Conservation (phyloP, 2,113 vertebrate genomes). For the Ursus arctos region DNA sequence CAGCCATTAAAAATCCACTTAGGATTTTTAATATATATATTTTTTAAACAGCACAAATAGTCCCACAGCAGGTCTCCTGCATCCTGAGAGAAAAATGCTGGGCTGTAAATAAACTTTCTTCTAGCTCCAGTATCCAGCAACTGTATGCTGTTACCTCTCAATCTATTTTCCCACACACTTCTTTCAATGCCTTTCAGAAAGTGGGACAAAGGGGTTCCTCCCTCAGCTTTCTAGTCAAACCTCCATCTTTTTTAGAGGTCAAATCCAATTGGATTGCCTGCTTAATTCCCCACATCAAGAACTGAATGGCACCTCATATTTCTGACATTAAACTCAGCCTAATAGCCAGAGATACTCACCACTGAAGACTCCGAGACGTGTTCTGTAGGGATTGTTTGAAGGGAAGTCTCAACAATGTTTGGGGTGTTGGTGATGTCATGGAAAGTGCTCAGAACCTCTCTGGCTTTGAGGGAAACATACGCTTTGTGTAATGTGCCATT, state of each 20-base stretch:
- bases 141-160: too few relatives aligned
- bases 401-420: background rate
- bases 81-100: background rate
- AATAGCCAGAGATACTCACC: background rate
- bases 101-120: background rate
- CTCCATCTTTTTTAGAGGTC: background rate
- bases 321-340: conserved; percentile 25
- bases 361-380: background rate
- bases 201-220: background rate
- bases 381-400: background rate
- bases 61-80: background rate
- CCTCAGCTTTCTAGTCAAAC: background rate
- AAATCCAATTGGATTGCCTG: background rate
- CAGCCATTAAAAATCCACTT: background rate
- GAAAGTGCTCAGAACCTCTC: background rate
- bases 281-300: background rate
- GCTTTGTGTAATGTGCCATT: background rate
- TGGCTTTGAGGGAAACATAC: background rate
- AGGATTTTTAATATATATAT: background rate
- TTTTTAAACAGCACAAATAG: background rate
- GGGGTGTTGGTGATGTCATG: background rate
- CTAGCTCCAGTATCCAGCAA: background rate
- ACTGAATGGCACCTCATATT: background rate
- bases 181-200: background rate
- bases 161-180: background rate